Percentiles rank a stretch among this genome's conserved stretches.
phyloP scores from a whole-genome alignment of 2,888 invertebrate genomes.

The Frankliniella fusca region DNA sequence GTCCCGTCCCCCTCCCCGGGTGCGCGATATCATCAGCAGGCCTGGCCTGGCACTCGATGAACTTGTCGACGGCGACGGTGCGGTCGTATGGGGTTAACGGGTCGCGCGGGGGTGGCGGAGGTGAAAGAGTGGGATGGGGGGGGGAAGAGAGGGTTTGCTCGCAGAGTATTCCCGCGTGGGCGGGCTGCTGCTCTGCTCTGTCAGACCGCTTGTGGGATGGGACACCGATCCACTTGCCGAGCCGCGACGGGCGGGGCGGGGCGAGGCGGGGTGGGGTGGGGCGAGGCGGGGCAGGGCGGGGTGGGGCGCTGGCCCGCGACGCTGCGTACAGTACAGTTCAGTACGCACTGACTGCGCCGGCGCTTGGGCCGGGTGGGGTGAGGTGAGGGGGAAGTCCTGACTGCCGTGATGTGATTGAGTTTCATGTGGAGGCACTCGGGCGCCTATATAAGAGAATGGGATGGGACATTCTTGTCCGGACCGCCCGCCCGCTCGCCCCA shows the following conservation, averaged over 20 bases:
- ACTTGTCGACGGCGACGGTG: no score
- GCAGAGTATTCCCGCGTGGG: neutral
- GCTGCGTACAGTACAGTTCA: no score
- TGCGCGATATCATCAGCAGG: no score
- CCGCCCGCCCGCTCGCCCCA: neutral
- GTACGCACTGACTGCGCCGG: no score
- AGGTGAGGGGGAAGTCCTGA: neutral
- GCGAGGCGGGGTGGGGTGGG: neutral
- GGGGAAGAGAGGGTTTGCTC: neutral
- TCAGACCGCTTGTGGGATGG: constrained; percentile 2
- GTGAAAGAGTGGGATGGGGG: neutral
- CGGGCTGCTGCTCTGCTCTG: neutral
- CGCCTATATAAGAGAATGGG: constrained; percentile 16
- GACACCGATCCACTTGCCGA: neutral
- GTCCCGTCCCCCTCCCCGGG: no score
- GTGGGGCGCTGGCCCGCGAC: neutral
- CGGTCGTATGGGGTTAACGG: no score
- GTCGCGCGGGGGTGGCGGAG: no score
- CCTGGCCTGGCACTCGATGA: no score
- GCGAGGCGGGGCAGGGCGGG: neutral
- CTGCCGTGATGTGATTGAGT: constrained; percentile 19
- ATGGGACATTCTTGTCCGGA: neutral
- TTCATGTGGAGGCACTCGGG: constrained; percentile 12
- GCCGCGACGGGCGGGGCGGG: neutral
- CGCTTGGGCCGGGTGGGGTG: no score